These are phyloP conservation scores for Gavialis gangeticus DNA, from an alignment of 2,113 vertebrate species.

Conservation along the genomic window DNA sequence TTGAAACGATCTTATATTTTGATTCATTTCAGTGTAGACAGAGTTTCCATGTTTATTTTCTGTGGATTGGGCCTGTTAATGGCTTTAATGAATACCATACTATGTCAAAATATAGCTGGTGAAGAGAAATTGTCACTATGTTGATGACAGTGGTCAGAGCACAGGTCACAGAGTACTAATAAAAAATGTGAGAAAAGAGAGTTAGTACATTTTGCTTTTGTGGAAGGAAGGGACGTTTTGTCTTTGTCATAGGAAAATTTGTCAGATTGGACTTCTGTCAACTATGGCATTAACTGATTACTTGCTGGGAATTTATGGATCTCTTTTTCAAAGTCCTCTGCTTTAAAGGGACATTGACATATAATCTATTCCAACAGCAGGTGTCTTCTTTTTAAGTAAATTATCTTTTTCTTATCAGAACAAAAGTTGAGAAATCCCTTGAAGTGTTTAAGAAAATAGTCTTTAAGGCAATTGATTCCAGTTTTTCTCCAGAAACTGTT, in stretches of 20 bases:
- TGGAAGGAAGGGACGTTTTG: not conserved
- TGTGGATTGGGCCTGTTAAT: not conserved
- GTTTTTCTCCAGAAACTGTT: not conserved
- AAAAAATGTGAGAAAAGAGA: not conserved
- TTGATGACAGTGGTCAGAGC: not conserved
- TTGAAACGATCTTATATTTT: not conserved
- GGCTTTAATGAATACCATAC: slow-evolving; percentile 18
- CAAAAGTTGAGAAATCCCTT: not conserved
- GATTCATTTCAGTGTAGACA: not conserved
- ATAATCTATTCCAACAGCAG: slow-evolving; percentile 6
- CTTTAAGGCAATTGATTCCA: not conserved
- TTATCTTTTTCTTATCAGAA: not conserved
- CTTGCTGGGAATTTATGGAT: not conserved
- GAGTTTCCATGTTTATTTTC: not conserved
- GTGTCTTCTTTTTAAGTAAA: not conserved
- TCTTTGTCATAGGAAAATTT: not conserved
- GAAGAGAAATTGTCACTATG: not conserved
- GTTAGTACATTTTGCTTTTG: not conserved
- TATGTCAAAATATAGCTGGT: not conserved
- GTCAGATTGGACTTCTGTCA: not conserved
- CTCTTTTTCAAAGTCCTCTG: not conserved
- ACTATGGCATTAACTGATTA: not conserved
- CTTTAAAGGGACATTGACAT: not conserved
- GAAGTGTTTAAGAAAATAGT: not conserved
- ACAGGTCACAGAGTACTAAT: not conserved